Base-by-base conservation (phyloP, 2,797 vertebrate genomes). In the Ctenochaetus hawaiiensis region DNA sequence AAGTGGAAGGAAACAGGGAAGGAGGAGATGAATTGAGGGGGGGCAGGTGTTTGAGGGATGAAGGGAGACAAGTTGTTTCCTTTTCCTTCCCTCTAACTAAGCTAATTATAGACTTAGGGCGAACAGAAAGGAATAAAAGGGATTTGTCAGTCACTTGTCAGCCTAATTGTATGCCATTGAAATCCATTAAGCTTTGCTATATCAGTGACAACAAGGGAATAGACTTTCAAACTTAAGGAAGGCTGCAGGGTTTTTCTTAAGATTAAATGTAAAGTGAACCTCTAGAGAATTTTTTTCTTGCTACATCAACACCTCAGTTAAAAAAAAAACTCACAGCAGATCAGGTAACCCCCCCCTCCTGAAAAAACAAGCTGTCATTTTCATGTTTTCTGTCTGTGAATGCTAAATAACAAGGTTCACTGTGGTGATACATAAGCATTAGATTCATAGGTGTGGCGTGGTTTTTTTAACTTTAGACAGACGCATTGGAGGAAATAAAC, bases 51-150 rank as follows among this genome's bases (percentile, higher is more conserved):
- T 48, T 8, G 1, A 56, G 53, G 48, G 48, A 41, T 22, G 45
- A 22, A 68, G 0, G 0, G 26, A 20, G 23, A 39, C 17, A 77
- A 34, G 39, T 13, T 13, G 2, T 22, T 43, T 58, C 44, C n/a
- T 37, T 41, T 75, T 26, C 8, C 30, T 43, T 71, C 11, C 22
- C 18, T 48, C 11, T 23, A 53, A 16, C 12, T 8, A 48, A 71
- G n/a, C 53, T 59, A 49, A 67, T 75, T 52, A 64, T 56, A 78
- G 45, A 52, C n/a, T 18, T 20, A 22, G 13, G 3, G 26, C 41
- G 41, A 67, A 20, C 18, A 60, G 64, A 62, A 8, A 30, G 17
- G 16, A 72, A 34, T 17, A 14, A 64, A 68, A 47, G 22, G 30
- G 60, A 70, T 44, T 34, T 23, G 43, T 49, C 39, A 7, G 17